Base-by-base conservation (phyloP, 2,888 invertebrate genomes). In the Andrena trimmerana region DNA sequence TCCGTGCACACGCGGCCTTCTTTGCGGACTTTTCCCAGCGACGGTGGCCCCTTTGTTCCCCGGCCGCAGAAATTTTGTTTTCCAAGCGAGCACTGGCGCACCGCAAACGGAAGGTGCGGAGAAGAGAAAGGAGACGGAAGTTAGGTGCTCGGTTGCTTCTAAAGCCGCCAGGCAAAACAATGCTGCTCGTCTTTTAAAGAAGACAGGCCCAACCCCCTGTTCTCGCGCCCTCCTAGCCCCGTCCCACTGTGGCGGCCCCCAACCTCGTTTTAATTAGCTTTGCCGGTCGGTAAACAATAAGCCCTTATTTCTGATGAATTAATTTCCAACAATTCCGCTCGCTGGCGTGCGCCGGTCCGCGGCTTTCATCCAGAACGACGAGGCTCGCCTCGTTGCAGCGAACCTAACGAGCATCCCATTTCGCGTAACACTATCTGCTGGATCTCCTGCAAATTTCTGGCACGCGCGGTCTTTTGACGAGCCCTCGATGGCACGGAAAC, bases 231-330 rank as follows among this genome's bases (percentile, higher is more conserved):
- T 50, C 33, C 33, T 10, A 31, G 52, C 52, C 60, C 13, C 24
- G 10, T 42, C 60, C 8, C 54, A 13, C 48, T 70, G 33, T 36
- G 8, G 24, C 70, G 20, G 2, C 29, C 20, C 69, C 72, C 42
- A 16, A 27, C 74, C 74, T 74, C 67, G 72, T 83, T 86, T 89
- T 88, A 89, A 89, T 89, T 89, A 90, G 88, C 84, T 71, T 67
- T 67, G 57, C 77, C 78, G 70, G 65, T 66, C 68, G 76, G 78
- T 85, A 84, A 88, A 89, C 88, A 88, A 88, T 85, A 86, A 87
- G 84, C 84, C 78, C 86, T 89, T 87, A 86, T 89, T 91, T 89
- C 89, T 88, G 76, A 85, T 84, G 85, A 90, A 91, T 91, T 90
- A 91, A 90, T 87, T 91, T 83, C 79, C 84, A 87, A 90, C 86